Evolutionary conservation across 2,797 vertebrate genomes (phyloP).

Genomic region (Ataeniobius toweri): DNA sequence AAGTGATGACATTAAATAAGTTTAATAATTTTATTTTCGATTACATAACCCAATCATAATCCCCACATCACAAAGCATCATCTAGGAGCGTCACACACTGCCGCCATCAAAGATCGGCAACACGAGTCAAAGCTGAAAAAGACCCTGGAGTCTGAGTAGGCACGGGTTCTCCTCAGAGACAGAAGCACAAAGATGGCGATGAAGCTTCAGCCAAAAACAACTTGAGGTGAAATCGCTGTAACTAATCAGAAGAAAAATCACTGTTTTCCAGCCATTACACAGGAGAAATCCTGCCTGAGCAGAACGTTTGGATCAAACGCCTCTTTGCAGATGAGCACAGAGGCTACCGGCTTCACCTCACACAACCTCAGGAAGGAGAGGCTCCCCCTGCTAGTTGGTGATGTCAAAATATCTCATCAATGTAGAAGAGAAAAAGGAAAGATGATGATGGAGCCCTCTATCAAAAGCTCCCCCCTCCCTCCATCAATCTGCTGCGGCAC

Average conservation of each 20-base stretch:
- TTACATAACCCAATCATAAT: neutral
- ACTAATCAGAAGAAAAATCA: slow-evolving; percentile 41
- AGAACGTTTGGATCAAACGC: slow-evolving; percentile 1
- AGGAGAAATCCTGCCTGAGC: slow-evolving; percentile 22
- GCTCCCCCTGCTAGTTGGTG: neutral
- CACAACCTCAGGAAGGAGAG: slow-evolving; percentile 16
- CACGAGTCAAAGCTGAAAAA: slow-evolving; percentile 13
- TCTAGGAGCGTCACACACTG: slow-evolving; percentile 1
- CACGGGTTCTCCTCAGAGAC: slow-evolving; percentile 16
- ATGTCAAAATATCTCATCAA: neutral
- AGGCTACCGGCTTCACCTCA: slow-evolving; percentile 32
- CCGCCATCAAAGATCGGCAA: slow-evolving; percentile 21
- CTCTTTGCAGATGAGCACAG: neutral
- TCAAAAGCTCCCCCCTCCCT: neutral
- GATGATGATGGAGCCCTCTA: neutral
- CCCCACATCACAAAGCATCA: slow-evolving; percentile 6
- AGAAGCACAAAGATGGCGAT: slow-evolving; percentile 10
- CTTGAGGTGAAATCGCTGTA: slow-evolving; percentile 24
- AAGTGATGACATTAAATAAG: neutral
- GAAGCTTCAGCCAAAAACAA: slow-evolving; percentile 21
- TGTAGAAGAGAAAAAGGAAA: neutral
- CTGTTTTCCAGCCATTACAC: slow-evolving; percentile 36
- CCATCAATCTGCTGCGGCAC: slow-evolving; percentile 7
- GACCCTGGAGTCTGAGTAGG: slow-evolving; percentile 24
- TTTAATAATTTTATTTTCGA: neutral